phyloP scores from a whole-genome alignment of 2,113 vertebrate species.

The Caloenas nicobarica region DNA sequence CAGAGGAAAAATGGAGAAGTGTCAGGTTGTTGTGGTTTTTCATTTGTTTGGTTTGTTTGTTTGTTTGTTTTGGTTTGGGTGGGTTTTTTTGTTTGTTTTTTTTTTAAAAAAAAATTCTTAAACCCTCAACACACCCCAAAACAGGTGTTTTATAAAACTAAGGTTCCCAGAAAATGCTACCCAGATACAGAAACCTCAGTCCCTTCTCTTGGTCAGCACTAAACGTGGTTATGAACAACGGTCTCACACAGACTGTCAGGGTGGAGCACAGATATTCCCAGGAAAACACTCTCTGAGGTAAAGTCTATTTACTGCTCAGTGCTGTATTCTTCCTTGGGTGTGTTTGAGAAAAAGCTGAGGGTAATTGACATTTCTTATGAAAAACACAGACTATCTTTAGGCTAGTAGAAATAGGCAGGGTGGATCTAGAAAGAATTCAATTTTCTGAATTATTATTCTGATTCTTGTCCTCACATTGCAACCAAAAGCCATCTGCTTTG shows the following conservation, averaged over 20 bases:
- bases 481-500: background rate
- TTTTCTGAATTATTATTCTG: background rate
- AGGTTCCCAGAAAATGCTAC: background rate
- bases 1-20: background rate
- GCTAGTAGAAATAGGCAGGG: background rate
- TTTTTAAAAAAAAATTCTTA: too few species aligned
- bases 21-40: too few species aligned
- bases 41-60: too few species aligned
- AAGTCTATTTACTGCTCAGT: background rate
- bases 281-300: slow-evolving; percentile 14
- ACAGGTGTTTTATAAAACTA: background rate
- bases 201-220: background rate
- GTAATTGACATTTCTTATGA: background rate
- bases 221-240: background rate
- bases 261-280: background rate
- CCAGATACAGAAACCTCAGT: background rate
- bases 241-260: background rate
- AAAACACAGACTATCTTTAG: background rate
- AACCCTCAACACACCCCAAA: background rate
- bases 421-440: background rate
- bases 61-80: too few species aligned
- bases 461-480: background rate
- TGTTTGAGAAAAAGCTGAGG: background rate
- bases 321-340: background rate
- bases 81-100: background rate